phyloP scores from a whole-genome alignment of 2,797 vertebrate species.

The Rhynchotus rufescens region DNA sequence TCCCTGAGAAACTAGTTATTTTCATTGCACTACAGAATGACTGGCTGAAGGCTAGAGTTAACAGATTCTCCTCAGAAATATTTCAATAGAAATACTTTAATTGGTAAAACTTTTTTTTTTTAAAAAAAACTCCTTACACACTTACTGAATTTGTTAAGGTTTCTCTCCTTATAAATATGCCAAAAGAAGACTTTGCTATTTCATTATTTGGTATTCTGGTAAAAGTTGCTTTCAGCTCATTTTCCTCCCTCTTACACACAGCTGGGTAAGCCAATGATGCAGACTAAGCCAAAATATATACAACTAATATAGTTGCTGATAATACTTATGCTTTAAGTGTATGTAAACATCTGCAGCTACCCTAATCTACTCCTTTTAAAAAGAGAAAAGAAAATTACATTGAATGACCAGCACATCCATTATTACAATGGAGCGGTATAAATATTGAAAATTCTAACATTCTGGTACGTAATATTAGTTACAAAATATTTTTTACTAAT shows the following conservation, averaged over 20 bases:
- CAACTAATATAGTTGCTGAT: background rate
- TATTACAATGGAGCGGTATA: background rate
- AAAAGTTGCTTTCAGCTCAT: background rate
- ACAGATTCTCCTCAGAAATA: background rate
- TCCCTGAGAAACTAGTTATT: background rate
- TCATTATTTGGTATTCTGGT: background rate
- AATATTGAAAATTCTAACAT: background rate
- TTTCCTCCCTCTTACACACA: background rate
- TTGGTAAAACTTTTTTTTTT: background rate
- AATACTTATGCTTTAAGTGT: background rate
- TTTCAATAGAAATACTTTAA: background rate
- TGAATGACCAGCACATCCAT: background rate
- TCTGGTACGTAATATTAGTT: background rate
- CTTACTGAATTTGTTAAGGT: background rate
- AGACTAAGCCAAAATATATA: background rate
- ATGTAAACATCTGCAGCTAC: background rate
- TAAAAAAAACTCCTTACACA: background rate
- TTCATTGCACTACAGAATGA: background rate
- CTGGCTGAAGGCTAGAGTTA: background rate
- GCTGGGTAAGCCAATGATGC: background rate
- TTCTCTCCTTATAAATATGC: background rate
- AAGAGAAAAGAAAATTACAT: background rate
- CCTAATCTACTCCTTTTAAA: background rate
- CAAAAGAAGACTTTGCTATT: background rate
- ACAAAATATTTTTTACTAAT: background rate